phyloP scores from a whole-genome alignment of 2,888 invertebrate species.

The Pterostichus niger region DNA sequence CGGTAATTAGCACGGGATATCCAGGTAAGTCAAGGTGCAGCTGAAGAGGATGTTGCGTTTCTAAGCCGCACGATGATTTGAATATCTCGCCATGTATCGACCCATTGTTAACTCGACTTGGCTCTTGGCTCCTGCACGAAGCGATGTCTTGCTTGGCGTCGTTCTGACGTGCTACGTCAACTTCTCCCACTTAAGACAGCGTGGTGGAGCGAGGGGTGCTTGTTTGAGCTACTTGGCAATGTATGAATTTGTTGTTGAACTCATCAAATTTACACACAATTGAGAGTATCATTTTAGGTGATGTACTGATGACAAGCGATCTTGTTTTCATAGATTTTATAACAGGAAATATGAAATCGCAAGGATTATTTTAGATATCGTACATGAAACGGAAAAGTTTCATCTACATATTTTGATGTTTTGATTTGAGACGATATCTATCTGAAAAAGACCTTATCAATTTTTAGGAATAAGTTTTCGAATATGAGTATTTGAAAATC shows the following conservation, averaged over 20 bases:
- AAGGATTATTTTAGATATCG: too few species aligned
- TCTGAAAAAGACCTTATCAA: too few species aligned
- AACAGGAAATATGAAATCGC: neutral
- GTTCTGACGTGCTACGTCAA: neutral
- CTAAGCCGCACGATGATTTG: constrained; percentile 66
- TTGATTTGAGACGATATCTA: too few species aligned
- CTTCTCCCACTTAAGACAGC: neutral
- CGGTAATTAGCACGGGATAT: constrained; percentile 70
- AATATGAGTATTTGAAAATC: too few species aligned
- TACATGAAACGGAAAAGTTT: too few species aligned
- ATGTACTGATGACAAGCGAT: neutral
- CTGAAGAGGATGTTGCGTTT: constrained; percentile 68
- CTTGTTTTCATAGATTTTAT: neutral
- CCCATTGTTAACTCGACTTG: constrained; percentile 62
- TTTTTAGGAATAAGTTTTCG: too few species aligned
- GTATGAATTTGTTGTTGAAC: neutral
- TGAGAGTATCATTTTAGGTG: neutral
- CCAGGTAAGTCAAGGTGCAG: constrained; percentile 69
- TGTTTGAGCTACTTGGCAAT: constrained; percentile 4
- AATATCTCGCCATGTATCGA: constrained; percentile 68
- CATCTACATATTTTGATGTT: too few species aligned
- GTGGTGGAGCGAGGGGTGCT: too few species aligned
- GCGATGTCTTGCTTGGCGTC: neutral
- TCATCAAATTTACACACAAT: constrained; percentile 8
- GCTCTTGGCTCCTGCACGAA: neutral